These are phyloP conservation scores for Brachyptera putata DNA, from an alignment of 2,888 invertebrate genomes.

Conservation along the genomic window DNA sequence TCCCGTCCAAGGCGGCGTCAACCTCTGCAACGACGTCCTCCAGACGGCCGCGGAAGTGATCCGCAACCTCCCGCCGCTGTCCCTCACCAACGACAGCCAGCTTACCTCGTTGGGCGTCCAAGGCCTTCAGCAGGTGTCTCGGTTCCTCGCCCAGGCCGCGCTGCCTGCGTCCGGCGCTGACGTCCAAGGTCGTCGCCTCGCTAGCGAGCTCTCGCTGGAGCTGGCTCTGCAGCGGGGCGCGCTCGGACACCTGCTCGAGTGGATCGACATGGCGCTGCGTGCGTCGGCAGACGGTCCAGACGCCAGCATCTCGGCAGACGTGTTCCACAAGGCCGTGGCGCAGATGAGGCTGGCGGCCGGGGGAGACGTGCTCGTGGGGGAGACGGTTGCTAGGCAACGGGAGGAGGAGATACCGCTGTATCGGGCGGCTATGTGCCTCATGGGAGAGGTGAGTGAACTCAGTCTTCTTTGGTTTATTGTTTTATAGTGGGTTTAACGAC, in stretches of 20 bases:
- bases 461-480: no score
- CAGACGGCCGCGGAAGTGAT: conserved; percentile 52
- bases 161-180: conserved; percentile 48
- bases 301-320: conserved; percentile 25
- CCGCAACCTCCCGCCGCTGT: conserved; percentile 53
- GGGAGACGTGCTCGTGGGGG: neutral
- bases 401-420: conserved; percentile 46
- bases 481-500: no score
- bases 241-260: conserved; percentile 55
- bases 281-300: conserved; percentile 24
- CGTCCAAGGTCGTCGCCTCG: no score
- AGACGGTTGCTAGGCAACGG: neutral
- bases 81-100: conserved; percentile 56
- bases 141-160: conserved; percentile 51
- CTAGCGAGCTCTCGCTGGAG: conserved; percentile 52
- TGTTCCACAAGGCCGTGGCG: conserved; percentile 29
- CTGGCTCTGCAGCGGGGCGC: conserved; percentile 58
- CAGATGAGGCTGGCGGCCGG: conserved; percentile 27
- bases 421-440: conserved; percentile 52
- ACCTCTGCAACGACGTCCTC: conserved; percentile 57
- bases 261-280: conserved; percentile 57
- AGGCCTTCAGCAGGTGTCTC: conserved; percentile 53
- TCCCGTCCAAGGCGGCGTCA: no score
- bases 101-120: conserved; percentile 50
- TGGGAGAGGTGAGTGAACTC: conserved; percentile 51